Conservation (phyloP, 1,140 invertebrate genomes). For the Drosophila nigromelanica region DNA sequence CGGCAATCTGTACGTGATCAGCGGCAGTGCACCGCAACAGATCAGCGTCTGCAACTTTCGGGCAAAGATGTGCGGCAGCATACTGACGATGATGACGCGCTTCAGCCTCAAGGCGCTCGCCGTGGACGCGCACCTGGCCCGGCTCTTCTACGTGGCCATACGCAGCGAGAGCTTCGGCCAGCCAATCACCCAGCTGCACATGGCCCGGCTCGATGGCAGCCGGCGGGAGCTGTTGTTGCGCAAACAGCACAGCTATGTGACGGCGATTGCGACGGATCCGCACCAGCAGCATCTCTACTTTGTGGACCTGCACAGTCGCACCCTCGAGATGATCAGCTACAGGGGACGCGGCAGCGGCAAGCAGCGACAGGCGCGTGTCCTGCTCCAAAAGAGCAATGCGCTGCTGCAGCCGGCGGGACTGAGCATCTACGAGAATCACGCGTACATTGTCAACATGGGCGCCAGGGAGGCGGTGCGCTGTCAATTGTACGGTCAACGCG, state of each 20-base stretch:
- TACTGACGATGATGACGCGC: slow-evolving; percentile 85
- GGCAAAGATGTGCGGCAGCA: slow-evolving; percentile 85
- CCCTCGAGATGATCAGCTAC: slow-evolving; percentile 87
- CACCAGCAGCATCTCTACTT: slow-evolving; percentile 88
- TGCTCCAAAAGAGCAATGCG: slow-evolving; percentile 84
- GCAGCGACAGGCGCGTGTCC: slow-evolving; percentile 84
- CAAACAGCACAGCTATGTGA: slow-evolving; percentile 85
- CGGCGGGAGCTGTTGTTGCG: slow-evolving; percentile 80
- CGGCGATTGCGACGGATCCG: slow-evolving; percentile 88
- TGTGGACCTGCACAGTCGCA: slow-evolving; percentile 86
- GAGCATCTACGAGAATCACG: slow-evolving; percentile 86
- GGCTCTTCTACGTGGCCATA: slow-evolving; percentile 86
- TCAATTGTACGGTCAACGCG: slow-evolving; percentile 83
- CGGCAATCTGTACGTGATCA: slow-evolving; percentile 90
- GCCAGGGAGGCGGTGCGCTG: slow-evolving; percentile 85
- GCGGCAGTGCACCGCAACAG: slow-evolving; percentile 84
- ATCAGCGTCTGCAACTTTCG: slow-evolving; percentile 86
- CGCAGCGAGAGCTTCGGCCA: slow-evolving; percentile 80
- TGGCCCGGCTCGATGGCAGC: slow-evolving; percentile 88
- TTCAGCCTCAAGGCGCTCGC: slow-evolving; percentile 84
- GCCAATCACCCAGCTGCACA: slow-evolving; percentile 85
- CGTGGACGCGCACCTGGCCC: slow-evolving; percentile 85
- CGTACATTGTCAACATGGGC: slow-evolving; percentile 85
- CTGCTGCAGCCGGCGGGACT: slow-evolving; percentile 84
- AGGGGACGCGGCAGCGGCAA: slow-evolving; percentile 84